These are phyloP conservation scores for Paramuricea clavata DNA, from an alignment of 92 coral and sea anemone species.

Conservation along the genomic window DNA sequence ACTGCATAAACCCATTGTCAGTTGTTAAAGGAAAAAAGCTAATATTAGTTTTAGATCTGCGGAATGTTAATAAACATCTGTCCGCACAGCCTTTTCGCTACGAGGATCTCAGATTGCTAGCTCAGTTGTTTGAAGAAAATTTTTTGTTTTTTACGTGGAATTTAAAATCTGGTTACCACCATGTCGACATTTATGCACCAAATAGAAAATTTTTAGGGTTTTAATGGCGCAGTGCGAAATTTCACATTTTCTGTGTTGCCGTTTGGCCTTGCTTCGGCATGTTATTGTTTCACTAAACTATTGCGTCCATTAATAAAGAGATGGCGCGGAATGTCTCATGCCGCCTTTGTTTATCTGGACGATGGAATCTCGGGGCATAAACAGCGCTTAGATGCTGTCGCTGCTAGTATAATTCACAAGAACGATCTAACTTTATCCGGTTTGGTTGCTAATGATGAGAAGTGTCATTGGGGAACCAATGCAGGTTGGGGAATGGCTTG, in stretches of 20 bases:
- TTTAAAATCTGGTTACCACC: constrained; percentile 65
- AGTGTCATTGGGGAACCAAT: constrained; percentile 65
- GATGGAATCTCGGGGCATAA: constrained; percentile 52
- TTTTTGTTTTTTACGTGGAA: constrained; percentile 59
- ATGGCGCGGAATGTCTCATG: constrained; percentile 62
- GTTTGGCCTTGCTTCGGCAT: constrained; percentile 43
- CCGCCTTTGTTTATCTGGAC: constrained; percentile 59
- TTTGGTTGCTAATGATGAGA: constrained; percentile 50
- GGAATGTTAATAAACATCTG: constrained; percentile 49
- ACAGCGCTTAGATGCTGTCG: constrained; percentile 39
- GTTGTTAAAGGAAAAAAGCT: constrained; percentile 62
- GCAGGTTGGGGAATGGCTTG: constrained; percentile 63
- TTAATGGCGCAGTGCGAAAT: constrained; percentile 44
- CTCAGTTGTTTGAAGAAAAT: constrained; percentile 42
- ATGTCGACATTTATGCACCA: constrained; percentile 46
- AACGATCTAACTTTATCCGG: constrained; percentile 51
- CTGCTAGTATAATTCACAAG: constrained; percentile 49
- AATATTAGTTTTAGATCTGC: constrained; percentile 58
- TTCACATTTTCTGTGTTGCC: constrained; percentile 64
- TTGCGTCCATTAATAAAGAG: constrained; percentile 56
- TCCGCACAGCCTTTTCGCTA: constrained; percentile 29
- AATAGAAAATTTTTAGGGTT: constrained; percentile 63
- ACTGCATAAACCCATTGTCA: constrained; percentile 64
- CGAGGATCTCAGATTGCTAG: constrained; percentile 53
- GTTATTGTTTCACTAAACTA: constrained; percentile 58